A percentile compares a stretch with the other conserved stretches of the same genome.
phyloP scores from a whole-genome alignment of 2,113 vertebrate species.

The Arizona elegans region DNA sequence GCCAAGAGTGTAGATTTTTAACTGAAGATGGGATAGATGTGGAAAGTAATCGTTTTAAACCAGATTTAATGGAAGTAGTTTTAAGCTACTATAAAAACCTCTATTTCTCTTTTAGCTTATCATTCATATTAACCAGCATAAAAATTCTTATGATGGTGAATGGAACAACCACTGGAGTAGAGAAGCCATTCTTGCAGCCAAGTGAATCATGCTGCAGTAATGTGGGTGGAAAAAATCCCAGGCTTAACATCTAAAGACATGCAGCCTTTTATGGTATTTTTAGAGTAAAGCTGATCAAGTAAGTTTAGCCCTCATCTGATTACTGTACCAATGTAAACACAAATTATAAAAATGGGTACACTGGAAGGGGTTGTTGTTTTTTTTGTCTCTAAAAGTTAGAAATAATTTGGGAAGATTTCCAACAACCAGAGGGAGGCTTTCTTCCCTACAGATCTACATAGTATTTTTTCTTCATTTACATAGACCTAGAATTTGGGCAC shows the following conservation, averaged over 20 bases:
- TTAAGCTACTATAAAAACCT: background rate
- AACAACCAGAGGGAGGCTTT: background rate
- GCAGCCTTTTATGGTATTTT: conserved; percentile 68
- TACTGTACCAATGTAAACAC: conserved; percentile 16
- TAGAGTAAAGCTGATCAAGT: conserved; percentile 33
- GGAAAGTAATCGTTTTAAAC: background rate
- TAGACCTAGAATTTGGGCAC: background rate
- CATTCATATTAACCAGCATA: conserved; percentile 1
- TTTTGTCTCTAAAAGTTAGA: background rate
- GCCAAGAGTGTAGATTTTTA: background rate
- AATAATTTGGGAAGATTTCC: background rate
- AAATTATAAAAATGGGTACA: background rate
- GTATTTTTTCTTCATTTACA: background rate
- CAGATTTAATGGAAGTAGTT: background rate
- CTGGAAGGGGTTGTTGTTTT: background rate
- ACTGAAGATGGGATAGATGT: background rate
- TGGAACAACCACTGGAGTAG: conserved; percentile 29
- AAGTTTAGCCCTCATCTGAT: conserved; percentile 36
- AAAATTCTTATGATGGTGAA: conserved; percentile 18
- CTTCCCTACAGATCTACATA: background rate
- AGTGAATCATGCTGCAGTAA: conserved; percentile 61
- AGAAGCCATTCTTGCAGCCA: conserved; percentile 21
- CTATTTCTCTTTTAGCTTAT: background rate
- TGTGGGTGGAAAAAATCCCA: conserved; percentile 60
- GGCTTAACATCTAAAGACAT: conserved; percentile 53